Base-by-base conservation (phyloP, 2,888 invertebrate species). In the Agonopterix alstromeriana region DNA sequence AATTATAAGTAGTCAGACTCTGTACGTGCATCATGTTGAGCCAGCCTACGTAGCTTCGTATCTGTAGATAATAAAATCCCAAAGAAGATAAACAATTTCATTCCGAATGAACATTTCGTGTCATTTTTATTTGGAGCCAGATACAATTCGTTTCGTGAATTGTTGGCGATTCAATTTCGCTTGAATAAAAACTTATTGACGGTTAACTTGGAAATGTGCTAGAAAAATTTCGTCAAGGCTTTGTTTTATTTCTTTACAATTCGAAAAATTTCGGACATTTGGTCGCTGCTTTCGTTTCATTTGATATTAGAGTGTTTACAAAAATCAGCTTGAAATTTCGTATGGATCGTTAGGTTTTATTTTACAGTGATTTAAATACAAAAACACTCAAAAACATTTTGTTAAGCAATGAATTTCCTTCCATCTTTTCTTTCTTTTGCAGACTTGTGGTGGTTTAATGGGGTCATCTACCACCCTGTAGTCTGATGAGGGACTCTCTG, bases 101-200 rank as follows among this genome's bases (percentile, higher is more conserved):
- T 36, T 45, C 44, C 10, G 36, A 45, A 45, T 36, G 44, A 36
- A 12, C 12, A 36, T 35, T 36, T 11, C 36, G 35, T 36, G 44
- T 35, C 43, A 36, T 45, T 45, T 45, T 36, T 36, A 36, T 36
- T 45, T 36, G 7, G 14, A 45, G 45, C 12, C 36, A 12, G 35
- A 35, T 36, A 42, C 7, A 11, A 8, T 42, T 12, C 11, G 12
- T 36, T 44, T 36, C 44, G 36, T 11, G 11, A 42, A n/a, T 48
- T 27, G 12, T 42, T 10, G 11, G 42, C 35, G 42, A 47, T 47
- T 47, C 42, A 47, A 42, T 47, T 42, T 42, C 42, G 47, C 42
- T 47, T 36, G 35, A 47, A 42, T 35, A 46, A 42, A 47, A 42
- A 47, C 46, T 46, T 46, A 46, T 45, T 45, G 44, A 45, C 44